A percentile compares a stretch with the other conserved stretches of the same genome.
Evolutionary conservation across 2,888 invertebrate genomes (phyloP).

Genomic region (Synanthedon vespiformis): DNA sequence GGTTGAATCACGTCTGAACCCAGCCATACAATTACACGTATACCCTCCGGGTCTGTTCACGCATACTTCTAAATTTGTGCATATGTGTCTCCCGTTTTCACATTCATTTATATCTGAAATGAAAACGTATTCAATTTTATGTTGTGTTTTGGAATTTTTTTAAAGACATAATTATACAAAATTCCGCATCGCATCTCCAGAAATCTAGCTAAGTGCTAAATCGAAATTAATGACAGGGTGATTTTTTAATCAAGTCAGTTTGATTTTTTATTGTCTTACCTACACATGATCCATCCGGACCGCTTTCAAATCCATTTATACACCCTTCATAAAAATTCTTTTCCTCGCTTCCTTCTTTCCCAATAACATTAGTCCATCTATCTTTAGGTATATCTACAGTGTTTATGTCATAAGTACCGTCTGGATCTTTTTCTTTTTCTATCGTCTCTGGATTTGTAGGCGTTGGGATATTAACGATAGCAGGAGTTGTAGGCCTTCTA

Average conservation of each 20-base stretch:
- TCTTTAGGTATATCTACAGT: constrained; percentile 32
- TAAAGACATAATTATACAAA: too few relatives aligned
- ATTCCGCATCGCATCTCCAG: too few relatives aligned
- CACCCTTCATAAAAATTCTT: constrained; percentile 46
- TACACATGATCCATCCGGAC: constrained; percentile 66
- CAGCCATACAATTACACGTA: constrained; percentile 81
- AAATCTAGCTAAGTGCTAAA: too few relatives aligned
- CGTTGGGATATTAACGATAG: constrained; percentile 16
- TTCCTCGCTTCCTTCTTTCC: constrained; percentile 9
- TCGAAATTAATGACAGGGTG: too few relatives aligned
- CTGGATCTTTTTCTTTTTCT: constrained; percentile 23
- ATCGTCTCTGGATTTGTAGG: constrained; percentile 16
- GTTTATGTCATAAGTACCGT: constrained; percentile 26
- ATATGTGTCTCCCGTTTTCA: constrained; percentile 59
- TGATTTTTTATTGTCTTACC: constrained; percentile 40
- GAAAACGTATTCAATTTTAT: too few relatives aligned
- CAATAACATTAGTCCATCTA: constrained; percentile 31
- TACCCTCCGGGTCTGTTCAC: constrained; percentile 87
- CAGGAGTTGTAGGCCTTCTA: constrained; percentile 7
- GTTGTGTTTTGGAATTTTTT: too few relatives aligned
- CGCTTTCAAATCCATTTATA: constrained; percentile 65
- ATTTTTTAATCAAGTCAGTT: too few relatives aligned
- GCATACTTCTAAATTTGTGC: constrained; percentile 71
- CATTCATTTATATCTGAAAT: constrained; percentile 83
- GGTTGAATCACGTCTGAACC: constrained; percentile 75